Percentiles rank a stretch among this genome's conserved stretches.
Conservation (phyloP, 2,888 invertebrate species). For the Masnerella sp. region DNA sequence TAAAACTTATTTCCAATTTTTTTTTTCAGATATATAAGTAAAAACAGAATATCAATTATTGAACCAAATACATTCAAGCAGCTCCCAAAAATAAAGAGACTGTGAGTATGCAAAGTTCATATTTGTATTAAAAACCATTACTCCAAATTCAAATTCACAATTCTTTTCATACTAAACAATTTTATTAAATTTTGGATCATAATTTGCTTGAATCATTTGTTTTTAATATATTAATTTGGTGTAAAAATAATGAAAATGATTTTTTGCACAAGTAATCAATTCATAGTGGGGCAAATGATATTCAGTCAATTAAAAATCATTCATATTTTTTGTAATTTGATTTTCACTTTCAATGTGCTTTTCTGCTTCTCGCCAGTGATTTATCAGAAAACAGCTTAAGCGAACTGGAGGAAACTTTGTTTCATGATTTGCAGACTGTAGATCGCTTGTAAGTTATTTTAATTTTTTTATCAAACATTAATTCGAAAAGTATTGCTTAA, state of each 20-base stretch:
- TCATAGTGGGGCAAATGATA: too few relatives aligned
- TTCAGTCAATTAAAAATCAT: too few relatives aligned
- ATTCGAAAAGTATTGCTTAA: conserved; percentile 7
- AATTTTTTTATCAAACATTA: conserved; percentile 22
- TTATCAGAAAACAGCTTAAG: conserved; percentile 74
- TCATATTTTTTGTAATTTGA: conserved; percentile 53
- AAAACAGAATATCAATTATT: conserved; percentile 86
- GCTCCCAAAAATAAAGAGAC: conserved; percentile 84
- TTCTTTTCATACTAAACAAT: too few relatives aligned
- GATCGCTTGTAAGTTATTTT: conserved; percentile 74
- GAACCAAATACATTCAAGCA: conserved; percentile 87
- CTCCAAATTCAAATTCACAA: too few relatives aligned
- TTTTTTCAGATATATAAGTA: conserved; percentile 84
- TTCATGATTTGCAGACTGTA: conserved; percentile 75
- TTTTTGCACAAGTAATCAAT: too few relatives aligned
- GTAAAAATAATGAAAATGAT: too few relatives aligned
- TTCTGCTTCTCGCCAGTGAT: conserved; percentile 69
- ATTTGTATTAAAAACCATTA: too few relatives aligned
- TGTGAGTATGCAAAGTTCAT: too few relatives aligned
- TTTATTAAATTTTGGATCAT: too few relatives aligned
- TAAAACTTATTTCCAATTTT: neutral
- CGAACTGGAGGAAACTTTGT: conserved; percentile 70
- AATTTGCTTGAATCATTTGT: too few relatives aligned
- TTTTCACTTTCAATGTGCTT: conserved; percentile 38
- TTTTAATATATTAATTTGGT: too few relatives aligned